Evolutionary conservation across 2,113 vertebrate species (phyloP), one percentile per base, ranked within the genome.

Genomic region (Cottus gobio): DNA sequence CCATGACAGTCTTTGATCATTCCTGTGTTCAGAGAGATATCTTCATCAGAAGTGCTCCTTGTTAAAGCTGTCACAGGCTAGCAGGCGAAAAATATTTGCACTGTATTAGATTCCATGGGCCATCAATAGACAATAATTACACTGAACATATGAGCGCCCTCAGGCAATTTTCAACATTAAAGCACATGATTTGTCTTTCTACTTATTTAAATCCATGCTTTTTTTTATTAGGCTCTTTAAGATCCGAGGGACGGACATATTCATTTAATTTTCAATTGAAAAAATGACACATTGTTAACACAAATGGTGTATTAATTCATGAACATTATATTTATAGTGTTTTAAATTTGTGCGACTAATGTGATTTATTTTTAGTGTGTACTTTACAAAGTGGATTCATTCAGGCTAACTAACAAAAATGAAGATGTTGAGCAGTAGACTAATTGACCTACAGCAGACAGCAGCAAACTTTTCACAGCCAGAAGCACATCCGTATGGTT

Each of bases 401-500:
- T 44, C 10, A 48, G 31, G 58, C 30, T 24, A 44, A 46, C 26
- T 63, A 48, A 72, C 39, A 79, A 58, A 73, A 73, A 87, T 75
- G 15, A 77, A 50, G 75, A 83, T 71, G 70, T 68, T 82, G 74
- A 84, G 77, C 44, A 63, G 82, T 20, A 58, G 84, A 83, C 72
- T 77, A 79, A 89, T 75, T 89, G 80, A 89, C 91, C 86, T 95
- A 86, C 76, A 93, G 93, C 84, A 71, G 92, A 94, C 91, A 92
- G 89, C 79, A 79, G 48, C 87, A 79, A 89, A 89, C 85, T 85
- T 89, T 85, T 86, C 89, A 86, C 87, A 86, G 90, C 90, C 82
- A 85, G 89, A 73, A 68, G 95, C 95, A 95, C 97, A 97, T 96
- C 96, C 97, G 97, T 95, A 96, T 93, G 90, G 84, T 92, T 95